Conservation (phyloP, 53 echinoderm and acorn worm species). For the Crossaster papposus region DNA sequence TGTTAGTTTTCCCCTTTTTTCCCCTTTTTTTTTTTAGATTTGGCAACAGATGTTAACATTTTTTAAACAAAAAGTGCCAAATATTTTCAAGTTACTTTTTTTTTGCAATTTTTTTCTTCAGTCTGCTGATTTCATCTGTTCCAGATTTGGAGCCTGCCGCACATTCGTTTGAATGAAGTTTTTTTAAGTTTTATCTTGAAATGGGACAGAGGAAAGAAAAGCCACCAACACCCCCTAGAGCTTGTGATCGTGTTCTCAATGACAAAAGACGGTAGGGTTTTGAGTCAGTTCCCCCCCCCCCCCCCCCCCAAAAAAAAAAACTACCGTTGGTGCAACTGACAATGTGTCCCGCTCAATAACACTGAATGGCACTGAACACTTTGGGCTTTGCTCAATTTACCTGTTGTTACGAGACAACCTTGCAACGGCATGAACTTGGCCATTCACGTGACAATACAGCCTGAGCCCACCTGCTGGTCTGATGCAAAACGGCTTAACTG, state of each 20-base stretch:
- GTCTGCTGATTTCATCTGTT: not conserved
- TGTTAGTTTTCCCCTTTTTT: too few species aligned
- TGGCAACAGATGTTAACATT: not conserved
- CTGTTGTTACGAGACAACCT: slow-evolving; percentile 11
- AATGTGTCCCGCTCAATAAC: slow-evolving; percentile 9
- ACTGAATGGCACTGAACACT: slow-evolving; percentile 30
- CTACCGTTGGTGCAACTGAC: slow-evolving; percentile 26
- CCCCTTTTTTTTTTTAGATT: not conserved
- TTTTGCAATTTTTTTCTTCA: too few species aligned
- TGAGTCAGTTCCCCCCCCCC: slow-evolving; percentile 20
- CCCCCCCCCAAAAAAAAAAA: too few species aligned
- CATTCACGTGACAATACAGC: slow-evolving; percentile 4
- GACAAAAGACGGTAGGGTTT: slow-evolving; percentile 3
- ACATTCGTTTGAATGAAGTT: not conserved
- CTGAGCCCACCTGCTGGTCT: slow-evolving; percentile 13
- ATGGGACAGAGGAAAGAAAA: not conserved
- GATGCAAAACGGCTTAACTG: not conserved
- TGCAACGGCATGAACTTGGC: slow-evolving; percentile 30
- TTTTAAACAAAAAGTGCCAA: too few species aligned
- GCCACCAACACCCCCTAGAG: not conserved
- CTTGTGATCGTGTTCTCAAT: slow-evolving; percentile 9
- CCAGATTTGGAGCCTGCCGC: not conserved
- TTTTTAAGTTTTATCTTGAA: not conserved
- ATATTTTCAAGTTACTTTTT: too few species aligned
- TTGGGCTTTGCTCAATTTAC: slow-evolving; percentile 17